These are phyloP conservation scores for Sympetrum striolatum DNA, from an alignment of 2,888 invertebrate species.

Conservation along the genomic window DNA sequence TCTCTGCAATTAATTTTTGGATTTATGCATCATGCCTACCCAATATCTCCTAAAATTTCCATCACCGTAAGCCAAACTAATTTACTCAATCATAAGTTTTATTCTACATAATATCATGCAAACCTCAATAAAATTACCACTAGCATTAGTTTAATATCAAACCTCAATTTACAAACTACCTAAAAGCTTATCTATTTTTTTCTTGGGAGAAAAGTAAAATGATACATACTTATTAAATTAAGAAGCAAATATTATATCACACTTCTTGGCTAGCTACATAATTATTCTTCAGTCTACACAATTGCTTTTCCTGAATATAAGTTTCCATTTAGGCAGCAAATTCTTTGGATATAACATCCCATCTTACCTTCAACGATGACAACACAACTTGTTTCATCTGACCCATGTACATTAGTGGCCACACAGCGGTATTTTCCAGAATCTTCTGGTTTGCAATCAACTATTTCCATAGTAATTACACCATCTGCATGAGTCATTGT, in stretches of 20 bases:
- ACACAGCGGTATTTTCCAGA: slow-evolving; percentile 95
- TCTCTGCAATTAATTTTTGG: too few species aligned
- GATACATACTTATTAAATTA: too few species aligned
- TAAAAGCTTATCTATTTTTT: too few species aligned
- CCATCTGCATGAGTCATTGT: slow-evolving; percentile 92
- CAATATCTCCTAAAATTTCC: too few species aligned
- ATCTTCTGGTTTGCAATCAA: slow-evolving; percentile 92
- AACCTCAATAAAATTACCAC: not conserved
- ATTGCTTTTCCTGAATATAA: not conserved
- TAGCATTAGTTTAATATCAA: not conserved
- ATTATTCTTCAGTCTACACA: not conserved
- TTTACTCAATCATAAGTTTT: not conserved
- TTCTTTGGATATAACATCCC: not conserved
- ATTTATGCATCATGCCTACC: too few species aligned
- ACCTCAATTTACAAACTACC: too few species aligned
- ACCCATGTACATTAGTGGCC: slow-evolving; percentile 92
- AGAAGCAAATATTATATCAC: not conserved
- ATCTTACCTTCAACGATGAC: slow-evolving; percentile 91
- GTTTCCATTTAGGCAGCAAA: not conserved
- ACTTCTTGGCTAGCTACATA: not conserved
- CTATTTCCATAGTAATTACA: slow-evolving; percentile 95
- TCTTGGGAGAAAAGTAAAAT: too few species aligned
- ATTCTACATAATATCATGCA: not conserved
- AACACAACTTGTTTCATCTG: slow-evolving; percentile 93
- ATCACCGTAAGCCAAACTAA: not conserved